A percentile compares a stretch with the other conserved stretches of the same genome.
These are phyloP conservation scores for Phaethon lepturus DNA, from an alignment of 2,113 vertebrate genomes.

Conservation along the genomic window DNA sequence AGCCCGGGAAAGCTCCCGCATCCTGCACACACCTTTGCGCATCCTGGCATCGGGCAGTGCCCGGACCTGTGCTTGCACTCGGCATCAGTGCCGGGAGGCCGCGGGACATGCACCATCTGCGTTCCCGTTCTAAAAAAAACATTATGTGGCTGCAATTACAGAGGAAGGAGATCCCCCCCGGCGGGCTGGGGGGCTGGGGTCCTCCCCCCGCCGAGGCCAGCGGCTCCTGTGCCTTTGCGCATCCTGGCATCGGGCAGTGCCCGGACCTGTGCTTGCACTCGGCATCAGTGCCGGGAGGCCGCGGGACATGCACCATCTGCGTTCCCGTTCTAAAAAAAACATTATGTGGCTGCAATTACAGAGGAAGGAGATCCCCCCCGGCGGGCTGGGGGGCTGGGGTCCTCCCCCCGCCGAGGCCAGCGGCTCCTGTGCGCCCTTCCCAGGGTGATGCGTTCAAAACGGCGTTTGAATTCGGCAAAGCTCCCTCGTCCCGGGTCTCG, in stretches of 20 bases:
- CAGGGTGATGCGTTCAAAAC: background rate
- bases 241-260: too few species aligned
- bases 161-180: background rate
- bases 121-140: background rate
- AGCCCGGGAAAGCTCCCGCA: background rate
- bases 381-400: too few species aligned
- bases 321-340: background rate
- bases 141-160: background rate
- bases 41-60: too few species aligned
- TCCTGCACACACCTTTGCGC: background rate
- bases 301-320: accelerated
- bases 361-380: background rate
- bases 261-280: background rate
- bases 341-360: background rate
- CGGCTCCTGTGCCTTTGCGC: background rate
- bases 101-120: accelerated
- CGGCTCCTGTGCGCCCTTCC: background rate
- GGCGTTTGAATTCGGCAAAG: accelerated
- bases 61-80: background rate
- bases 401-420: accelerated
- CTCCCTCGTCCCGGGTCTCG: background rate
- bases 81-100: background rate
- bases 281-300: background rate
- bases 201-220: accelerated
- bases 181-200: too few species aligned